Percentiles rank a stretch among this genome's conserved stretches.
phyloP scores from a whole-genome alignment of 2,113 vertebrate species.

The Limnothrissa miodon region DNA sequence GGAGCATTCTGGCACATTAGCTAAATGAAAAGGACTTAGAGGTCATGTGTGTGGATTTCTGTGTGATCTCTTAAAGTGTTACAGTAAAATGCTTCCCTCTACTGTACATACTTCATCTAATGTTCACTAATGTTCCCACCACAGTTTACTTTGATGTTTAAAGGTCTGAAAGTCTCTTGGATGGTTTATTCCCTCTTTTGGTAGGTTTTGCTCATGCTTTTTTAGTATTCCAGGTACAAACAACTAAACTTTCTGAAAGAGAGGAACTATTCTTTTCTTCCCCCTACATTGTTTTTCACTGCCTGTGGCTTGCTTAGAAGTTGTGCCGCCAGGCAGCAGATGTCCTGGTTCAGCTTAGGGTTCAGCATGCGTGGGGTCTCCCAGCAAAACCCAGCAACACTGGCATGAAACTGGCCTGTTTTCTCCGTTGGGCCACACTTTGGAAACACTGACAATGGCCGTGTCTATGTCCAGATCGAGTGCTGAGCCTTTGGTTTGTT shows the following conservation, averaged over 20 bases:
- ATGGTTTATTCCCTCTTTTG: background rate
- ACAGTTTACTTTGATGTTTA: background rate
- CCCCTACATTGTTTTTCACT: background rate
- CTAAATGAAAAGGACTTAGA: background rate
- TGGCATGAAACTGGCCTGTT: background rate
- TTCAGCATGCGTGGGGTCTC: background rate
- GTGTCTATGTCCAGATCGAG: background rate
- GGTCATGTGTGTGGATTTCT: constrained; percentile 1
- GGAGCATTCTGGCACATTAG: background rate
- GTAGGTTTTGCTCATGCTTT: background rate
- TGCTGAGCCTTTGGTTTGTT: background rate
- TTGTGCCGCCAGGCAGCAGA: constrained; percentile 17
- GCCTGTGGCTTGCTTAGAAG: constrained; percentile 1
- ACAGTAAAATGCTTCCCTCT: background rate
- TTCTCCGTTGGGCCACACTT: background rate
- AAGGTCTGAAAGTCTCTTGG: background rate
- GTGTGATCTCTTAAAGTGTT: background rate
- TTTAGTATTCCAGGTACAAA: background rate
- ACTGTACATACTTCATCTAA: background rate
- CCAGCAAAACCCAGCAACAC: background rate
- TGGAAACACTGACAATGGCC: constrained; percentile 13
- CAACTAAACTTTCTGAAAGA: background rate
- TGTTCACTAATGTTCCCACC: background rate
- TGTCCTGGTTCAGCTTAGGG: background rate
- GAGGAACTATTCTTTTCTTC: background rate